Evolutionary conservation across 2,113 vertebrate species (phyloP).

Genomic region (Gallinago media): DNA sequence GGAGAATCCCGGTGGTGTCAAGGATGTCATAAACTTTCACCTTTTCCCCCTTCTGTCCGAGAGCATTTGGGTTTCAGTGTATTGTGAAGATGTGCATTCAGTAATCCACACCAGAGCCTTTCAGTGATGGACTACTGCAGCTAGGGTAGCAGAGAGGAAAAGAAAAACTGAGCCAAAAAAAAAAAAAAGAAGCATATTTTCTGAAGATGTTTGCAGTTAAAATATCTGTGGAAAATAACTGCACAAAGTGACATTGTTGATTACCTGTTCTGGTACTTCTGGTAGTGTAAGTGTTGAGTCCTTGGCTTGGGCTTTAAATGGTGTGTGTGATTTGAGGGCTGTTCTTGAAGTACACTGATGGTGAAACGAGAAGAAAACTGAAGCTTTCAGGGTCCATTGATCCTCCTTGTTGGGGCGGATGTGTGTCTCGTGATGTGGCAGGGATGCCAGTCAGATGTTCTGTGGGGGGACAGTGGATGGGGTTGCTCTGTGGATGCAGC

Average conservation of each 20-base stretch:
- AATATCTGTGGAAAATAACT: neutral
- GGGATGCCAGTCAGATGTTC: neutral
- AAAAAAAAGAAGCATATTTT: neutral
- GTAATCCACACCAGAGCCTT: neutral
- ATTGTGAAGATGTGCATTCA: rapidly evolving
- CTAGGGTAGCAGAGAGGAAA: neutral
- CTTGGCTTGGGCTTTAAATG: neutral
- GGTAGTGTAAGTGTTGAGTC: neutral
- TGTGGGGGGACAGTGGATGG: neutral
- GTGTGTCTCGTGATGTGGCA: rapidly evolving
- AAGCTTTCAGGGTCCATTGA: neutral
- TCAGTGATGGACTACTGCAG: neutral
- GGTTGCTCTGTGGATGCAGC: neutral
- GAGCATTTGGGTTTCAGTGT: neutral
- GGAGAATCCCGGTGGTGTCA: neutral
- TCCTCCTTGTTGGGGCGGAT: neutral
- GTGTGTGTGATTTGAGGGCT: neutral
- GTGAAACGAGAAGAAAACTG: neutral
- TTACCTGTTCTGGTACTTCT: neutral
- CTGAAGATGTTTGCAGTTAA: neutral
- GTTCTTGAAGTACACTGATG: neutral
- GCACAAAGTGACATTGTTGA: neutral
- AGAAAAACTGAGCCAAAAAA: no score
- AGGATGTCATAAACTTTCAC: neutral
- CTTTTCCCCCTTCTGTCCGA: neutral